Percentiles rank a stretch among this genome's conserved stretches.
Conservation (phyloP, 2,113 vertebrate species). For the Tachuris rubrigastra region DNA sequence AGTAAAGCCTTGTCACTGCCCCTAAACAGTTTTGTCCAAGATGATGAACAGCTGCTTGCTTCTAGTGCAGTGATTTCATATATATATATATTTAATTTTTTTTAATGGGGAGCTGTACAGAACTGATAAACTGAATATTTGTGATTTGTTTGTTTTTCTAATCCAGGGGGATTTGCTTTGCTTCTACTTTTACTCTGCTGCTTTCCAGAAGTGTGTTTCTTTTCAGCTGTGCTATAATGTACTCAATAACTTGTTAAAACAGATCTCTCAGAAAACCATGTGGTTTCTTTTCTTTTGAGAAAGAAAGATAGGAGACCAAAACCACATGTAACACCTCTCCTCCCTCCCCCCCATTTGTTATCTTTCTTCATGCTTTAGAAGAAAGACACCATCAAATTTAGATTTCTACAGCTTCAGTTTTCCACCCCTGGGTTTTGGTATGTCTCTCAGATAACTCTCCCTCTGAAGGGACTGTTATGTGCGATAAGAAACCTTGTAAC, state of each 20-base stretch:
- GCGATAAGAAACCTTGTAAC: neutral
- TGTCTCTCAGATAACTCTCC: neutral
- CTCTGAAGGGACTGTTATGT: neutral
- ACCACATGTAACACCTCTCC: neutral
- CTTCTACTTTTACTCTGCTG: neutral
- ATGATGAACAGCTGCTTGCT: neutral
- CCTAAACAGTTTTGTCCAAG: neutral
- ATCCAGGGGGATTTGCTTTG: neutral
- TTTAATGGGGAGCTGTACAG: neutral
- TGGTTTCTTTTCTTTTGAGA: neutral
- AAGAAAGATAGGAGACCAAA: neutral
- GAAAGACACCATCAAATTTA: neutral
- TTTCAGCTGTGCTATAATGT: neutral
- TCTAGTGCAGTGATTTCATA: neutral
- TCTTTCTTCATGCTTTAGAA: neutral
- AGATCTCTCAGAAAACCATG: neutral
- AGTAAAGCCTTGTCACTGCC: neutral
- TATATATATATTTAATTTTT: no score
- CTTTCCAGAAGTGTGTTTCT: neutral
- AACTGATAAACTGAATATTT: neutral
- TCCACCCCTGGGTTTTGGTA: neutral
- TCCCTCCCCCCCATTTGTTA: neutral
- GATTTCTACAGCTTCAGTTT: neutral
- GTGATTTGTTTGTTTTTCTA: neutral
- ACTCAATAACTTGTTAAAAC: neutral